These are phyloP conservation scores for Cyprinodon tularosa DNA, from an alignment of 2,113 vertebrate genomes.

Conservation along the genomic window DNA sequence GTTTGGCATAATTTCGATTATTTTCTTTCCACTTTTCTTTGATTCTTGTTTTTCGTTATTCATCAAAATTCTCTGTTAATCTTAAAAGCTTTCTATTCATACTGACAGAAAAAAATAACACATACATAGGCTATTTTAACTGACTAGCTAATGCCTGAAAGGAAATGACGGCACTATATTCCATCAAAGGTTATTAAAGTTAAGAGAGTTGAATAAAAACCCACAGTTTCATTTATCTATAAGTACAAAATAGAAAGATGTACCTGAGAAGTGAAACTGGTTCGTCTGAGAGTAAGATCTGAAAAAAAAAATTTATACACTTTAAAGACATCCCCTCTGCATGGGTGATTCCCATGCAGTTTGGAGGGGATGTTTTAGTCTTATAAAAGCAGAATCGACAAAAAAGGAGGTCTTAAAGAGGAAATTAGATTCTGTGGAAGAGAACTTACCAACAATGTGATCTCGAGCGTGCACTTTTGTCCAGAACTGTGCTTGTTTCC, in stretches of 20 bases:
- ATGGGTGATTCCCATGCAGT: not conserved
- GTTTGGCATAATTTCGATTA: no score
- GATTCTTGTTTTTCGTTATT: not conserved
- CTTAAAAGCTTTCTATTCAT: not conserved
- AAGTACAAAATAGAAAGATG: not conserved
- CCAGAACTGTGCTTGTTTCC: conserved; percentile 75
- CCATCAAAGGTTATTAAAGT: not conserved
- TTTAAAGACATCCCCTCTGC: not conserved
- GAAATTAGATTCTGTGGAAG: not conserved
- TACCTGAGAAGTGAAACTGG: conserved; percentile 64
- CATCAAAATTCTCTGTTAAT: not conserved
- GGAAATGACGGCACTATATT: not conserved
- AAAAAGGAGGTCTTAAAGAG: not conserved
- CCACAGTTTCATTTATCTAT: no score
- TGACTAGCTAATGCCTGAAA: not conserved
- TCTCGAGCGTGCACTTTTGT: conserved; percentile 63
- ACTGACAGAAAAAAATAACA: not conserved
- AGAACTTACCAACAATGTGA: conserved; percentile 69
- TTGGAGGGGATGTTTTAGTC: not conserved
- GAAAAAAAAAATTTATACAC: conserved; percentile 27
- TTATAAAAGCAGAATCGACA: not conserved
- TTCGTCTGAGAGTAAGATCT: conserved; percentile 65
- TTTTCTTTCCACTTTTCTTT: no score
- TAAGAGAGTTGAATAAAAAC: not conserved
- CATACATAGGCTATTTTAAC: not conserved